These are phyloP conservation scores for Larimichthys crocea DNA, from an alignment of 2,113 vertebrate genomes.

Conservation along the genomic window DNA sequence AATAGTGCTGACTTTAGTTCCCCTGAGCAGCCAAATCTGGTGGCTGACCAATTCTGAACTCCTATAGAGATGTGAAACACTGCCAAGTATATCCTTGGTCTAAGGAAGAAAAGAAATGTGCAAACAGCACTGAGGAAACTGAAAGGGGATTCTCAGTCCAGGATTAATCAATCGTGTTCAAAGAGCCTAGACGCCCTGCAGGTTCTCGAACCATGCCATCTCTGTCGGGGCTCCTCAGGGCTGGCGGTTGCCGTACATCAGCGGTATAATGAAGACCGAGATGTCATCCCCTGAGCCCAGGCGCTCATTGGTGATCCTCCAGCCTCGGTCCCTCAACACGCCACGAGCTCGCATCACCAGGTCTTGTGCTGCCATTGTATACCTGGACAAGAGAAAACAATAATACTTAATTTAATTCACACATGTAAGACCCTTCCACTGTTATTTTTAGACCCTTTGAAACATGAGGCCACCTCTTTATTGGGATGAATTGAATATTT, in stretches of 20 bases:
- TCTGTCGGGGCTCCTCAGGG: conserved; percentile 69
- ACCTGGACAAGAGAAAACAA: conserved; percentile 81
- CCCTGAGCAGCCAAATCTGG: conserved; percentile 8
- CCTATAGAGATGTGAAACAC: conserved; percentile 21
- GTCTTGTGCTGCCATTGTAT: conserved; percentile 96
- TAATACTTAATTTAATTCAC: background rate
- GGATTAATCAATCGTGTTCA: conserved; percentile 16
- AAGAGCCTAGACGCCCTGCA: background rate
- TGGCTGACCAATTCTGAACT: conserved; percentile 32
- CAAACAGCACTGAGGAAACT: conserved; percentile 23
- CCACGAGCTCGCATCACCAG: conserved; percentile 97
- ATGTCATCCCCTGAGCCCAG: conserved; percentile 98
- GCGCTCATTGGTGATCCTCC: conserved; percentile 95
- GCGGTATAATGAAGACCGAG: conserved; percentile 96
- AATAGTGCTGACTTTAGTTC: background rate
- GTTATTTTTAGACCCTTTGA: background rate
- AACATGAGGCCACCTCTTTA: background rate
- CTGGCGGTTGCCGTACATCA: conserved; percentile 92
- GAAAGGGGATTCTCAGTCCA: conserved; percentile 11
- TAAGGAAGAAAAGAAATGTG: conserved; percentile 18
- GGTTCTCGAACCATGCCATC: background rate
- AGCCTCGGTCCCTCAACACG: conserved; percentile 94
- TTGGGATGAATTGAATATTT: background rate
- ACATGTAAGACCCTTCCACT: background rate
- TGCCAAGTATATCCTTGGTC: background rate